Base-by-base conservation (phyloP, 2,113 vertebrate genomes). In the Xenotilapia caudafasciata region DNA sequence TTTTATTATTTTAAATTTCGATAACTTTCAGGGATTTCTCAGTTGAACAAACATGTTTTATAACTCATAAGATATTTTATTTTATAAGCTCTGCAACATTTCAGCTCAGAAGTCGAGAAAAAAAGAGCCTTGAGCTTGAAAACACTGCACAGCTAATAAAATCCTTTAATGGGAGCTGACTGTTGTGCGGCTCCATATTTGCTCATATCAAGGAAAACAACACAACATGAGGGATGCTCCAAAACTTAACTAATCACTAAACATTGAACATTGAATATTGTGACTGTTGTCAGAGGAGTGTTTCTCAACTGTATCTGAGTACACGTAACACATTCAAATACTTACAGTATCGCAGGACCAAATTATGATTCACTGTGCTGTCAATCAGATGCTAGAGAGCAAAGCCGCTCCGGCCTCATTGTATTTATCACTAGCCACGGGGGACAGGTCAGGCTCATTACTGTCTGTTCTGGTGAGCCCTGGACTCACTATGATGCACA, bases 391-490 rank as follows among this genome's bases (percentile, higher is more conserved):
- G 83, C 70, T 62, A 10, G 49, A 85, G 83, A 82, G 75, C 58
- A 6, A 75, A 81, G 84, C 56, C 87, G 62, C 86, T 83, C 82
- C 1, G 68, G 79, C 80, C 81, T 28, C n/a, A 3, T 83, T 83
- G 90, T 84, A 88, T 92, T 91, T 83, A 88, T 95, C 88, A 92
- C 6, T 4, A 55, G 83, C 91, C 83, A 33, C 49, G 40, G 89
- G 85, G 85, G 88, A 91, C 83, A 77, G 73, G 85, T 55, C 73
- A 49, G 83, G 65, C 90, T 94, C 89, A 92, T 94, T 94, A 92
- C 88, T 53, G 86, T 80, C 68, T 80, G 86, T 79, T 87, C 80
- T 83, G 77, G 9, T 33, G 58, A 89, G 11, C 77, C 15, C 23
- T 82, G 21, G 90, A 84, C 86, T 80, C 89, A 49, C 73, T 23